Base-by-base conservation (phyloP, 2,797 vertebrate species). In the Schizopygopsis malacanthus region DNA sequence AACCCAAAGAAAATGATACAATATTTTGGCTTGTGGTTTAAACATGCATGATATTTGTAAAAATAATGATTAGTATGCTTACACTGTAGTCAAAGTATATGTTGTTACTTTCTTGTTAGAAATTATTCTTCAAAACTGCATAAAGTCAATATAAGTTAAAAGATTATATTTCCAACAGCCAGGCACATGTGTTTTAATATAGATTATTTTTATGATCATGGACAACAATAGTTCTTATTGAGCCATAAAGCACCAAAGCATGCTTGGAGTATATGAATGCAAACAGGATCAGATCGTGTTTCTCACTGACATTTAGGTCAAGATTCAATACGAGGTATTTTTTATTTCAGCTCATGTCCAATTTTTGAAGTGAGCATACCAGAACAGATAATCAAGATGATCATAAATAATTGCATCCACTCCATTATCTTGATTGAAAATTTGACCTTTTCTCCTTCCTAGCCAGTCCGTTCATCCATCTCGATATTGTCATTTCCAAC, bases 371-470 rank as follows among this genome's bases (percentile, higher is more conserved):
- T 6, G 39, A 78, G 15, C 67, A 41, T 71, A 54, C 73, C 59
- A 67, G 22, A 69, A 10, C 12, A 43, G 4, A 45, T 52, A 43
- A 25, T 54, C 45, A 69, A 67, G 12, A 56, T 12, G 8, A 56
- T 70, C 47, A 69, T 78, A 67, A 41, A 77, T 79, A 59, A 84
- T 43, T 37, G 50, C 75, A 79, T 59, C 37, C 75, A 56, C 50
- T n/a, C n/a, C 83, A 59, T 79, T 56, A 33, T 63, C 11, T 50
- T 78, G 83, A 78, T 37, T 84, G n/a, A 84, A 45, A 45, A 45
- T 47, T 59, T 84, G 83, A 84, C 83, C 75, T 84, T 84, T 84
- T 78, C 61, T 76, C 72, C 59, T 83, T 67, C 72, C 59, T 52
- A 15, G 33, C n/a, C 15, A 41, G 5, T 39, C 56, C 65, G 18